Evolutionary conservation across 2,888 invertebrate genomes (phyloP), one percentile per base, ranked within the genome.

Genomic region (Spodoptera picta): DNA sequence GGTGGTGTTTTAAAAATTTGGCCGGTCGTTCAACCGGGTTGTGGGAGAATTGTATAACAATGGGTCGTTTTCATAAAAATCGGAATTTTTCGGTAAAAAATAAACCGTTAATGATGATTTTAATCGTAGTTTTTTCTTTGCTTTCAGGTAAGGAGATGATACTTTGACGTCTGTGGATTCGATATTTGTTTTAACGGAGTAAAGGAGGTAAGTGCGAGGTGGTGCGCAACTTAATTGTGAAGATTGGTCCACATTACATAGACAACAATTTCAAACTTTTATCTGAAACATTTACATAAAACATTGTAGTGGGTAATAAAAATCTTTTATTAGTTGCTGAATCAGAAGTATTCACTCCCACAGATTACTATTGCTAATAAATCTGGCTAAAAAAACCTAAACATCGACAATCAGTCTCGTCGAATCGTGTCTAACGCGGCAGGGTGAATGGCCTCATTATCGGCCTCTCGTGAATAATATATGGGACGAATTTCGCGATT

Each of bases 401-500:
- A 53, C 60, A 60, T 70, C 19, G 74, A 66, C 75, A 82, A 81
- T 83, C 65, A 55, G 84, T 69, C 79, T 78, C 78, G 76, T 83
- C 77, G 84, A 84, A 84, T 85, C 86, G 88, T 87, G 85, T 88
- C 89, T 87, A 88, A 66, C 87, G 81, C 87, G 74, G 65, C 49
- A 79, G 80, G 93, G 88, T 93, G 88, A 90, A 88, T 71, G 88
- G 55, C 90, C 93, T 90, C 89, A 91, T 92, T 92, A 92, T 90
- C 87, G 82, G 74, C 68, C 84, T 81, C 86, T 90, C 83, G 84
- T 88, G 92, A 86, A 92, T 93, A 93, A 93, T 87, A 94, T 93
- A 91, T 94, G 86, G 92, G 89, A 87, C 92, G 87, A 88, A 87
- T 89, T 90, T 89, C 84, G 88, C 87, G 86, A 85, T 87, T 87